Percentiles rank a stretch among this genome's conserved stretches.
Evolutionary conservation across 2,797 vertebrate species (phyloP).

Genomic region (Scyliorhinus canicula): DNA sequence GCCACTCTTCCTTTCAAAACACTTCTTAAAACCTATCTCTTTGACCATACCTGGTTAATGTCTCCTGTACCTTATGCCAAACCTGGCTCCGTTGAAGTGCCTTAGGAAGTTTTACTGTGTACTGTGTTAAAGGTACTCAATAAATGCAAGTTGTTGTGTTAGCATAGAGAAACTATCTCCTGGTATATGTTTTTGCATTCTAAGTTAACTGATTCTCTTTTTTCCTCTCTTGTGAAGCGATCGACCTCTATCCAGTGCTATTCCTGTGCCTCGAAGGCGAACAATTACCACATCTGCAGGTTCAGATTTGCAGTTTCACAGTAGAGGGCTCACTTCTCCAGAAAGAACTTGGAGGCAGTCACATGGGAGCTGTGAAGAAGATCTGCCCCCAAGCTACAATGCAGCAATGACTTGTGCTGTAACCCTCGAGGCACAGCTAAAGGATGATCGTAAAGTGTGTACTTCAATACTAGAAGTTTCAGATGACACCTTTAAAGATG

Average conservation of each 20-base stretch:
- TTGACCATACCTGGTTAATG: background rate
- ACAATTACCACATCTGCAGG: constrained; percentile 65
- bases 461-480: constrained; percentile 67
- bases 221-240: constrained; percentile 63
- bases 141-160: background rate
- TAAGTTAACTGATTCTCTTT: background rate
- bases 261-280: constrained; percentile 78
- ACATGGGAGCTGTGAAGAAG: constrained; percentile 63
- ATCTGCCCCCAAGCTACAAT: constrained; percentile 69
- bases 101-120: background rate
- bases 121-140: background rate
- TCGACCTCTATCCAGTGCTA: constrained; percentile 77
- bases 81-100: background rate
- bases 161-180: background rate
- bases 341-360: constrained; percentile 76
- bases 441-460: constrained; percentile 47
- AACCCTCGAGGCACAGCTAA: constrained; percentile 43
- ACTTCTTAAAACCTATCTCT: background rate
- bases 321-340: constrained; percentile 64
- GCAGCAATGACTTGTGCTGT: constrained; percentile 55
- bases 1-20: background rate
- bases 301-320: constrained; percentile 61
- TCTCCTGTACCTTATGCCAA: background rate
- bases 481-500: constrained; percentile 56
- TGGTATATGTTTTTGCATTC: background rate